A percentile compares a stretch with the other conserved stretches of the same genome.
Evolutionary conservation across 2,888 invertebrate genomes (phyloP).

Genomic region (Ophion ellenae): DNA sequence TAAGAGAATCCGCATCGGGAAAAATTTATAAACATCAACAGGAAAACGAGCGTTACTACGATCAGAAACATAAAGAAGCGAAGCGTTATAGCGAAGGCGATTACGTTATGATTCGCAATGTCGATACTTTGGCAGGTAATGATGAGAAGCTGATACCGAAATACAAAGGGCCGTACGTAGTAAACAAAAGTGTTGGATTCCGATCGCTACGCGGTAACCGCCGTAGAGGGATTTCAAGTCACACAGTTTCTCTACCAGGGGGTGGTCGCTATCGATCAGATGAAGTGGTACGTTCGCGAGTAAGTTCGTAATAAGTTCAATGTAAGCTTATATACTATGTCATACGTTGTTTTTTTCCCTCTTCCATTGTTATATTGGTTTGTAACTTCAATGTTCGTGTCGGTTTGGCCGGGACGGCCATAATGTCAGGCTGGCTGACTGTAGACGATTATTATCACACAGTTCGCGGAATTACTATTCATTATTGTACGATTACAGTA

Average conservation of each 20-base stretch:
- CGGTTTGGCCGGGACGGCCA: no score
- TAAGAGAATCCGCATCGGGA: slow-evolving; percentile 21
- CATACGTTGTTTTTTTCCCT: no score
- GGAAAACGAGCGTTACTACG: background rate
- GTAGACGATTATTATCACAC: no score
- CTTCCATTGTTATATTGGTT: no score
- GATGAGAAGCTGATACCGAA: slow-evolving; percentile 13
- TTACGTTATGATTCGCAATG: slow-evolving; percentile 23
- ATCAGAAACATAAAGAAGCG: slow-evolving; percentile 4
- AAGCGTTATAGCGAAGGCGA: background rate
- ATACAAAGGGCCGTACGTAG: slow-evolving; percentile 2
- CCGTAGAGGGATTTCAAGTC: background rate
- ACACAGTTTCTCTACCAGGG: background rate
- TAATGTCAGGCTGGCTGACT: no score
- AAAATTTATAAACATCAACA: slow-evolving; percentile 22
- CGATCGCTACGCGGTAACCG: background rate
- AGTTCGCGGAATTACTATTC: no score
- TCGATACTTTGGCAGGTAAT: background rate
- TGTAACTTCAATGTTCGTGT: no score
- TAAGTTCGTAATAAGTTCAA: background rate
- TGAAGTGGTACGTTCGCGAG: background rate
- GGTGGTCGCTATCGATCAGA: background rate
- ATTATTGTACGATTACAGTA: no score
- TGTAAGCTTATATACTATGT: no score
- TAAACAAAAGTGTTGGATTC: background rate